Conservation (phyloP, 2,888 invertebrate species). For the Megamerina dolium region DNA sequence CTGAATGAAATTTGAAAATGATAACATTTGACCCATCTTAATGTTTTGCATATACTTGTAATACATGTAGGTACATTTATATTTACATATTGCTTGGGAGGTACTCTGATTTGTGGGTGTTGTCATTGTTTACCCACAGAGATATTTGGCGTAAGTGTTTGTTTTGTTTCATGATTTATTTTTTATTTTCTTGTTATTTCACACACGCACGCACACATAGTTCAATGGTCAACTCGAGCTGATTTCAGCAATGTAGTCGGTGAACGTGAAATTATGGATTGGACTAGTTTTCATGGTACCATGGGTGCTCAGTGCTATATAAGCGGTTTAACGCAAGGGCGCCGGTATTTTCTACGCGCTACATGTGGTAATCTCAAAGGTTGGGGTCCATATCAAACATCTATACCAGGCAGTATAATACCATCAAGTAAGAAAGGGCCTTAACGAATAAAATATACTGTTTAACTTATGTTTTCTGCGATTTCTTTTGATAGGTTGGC, state of each 20-base stretch:
- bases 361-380: slow-evolving; percentile 92
- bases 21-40: too few species aligned
- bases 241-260: slow-evolving; percentile 80
- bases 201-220: slow-evolving; percentile 50
- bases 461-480: slow-evolving; percentile 1
- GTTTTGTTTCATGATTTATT: background rate
- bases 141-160: too few species aligned
- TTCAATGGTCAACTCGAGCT: slow-evolving; percentile 88
- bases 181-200: background rate
- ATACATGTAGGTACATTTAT: too few species aligned
- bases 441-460: background rate
- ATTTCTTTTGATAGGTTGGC: slow-evolving; percentile 70
- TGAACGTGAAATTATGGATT: slow-evolving; percentile 66
- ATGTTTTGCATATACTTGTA: too few species aligned
- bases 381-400: slow-evolving; percentile 70
- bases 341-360: slow-evolving; percentile 83
- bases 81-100: too few species aligned
- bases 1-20: too few species aligned
- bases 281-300: slow-evolving; percentile 48
- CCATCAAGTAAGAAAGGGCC: slow-evolving; percentile 71
- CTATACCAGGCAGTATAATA: slow-evolving; percentile 77
- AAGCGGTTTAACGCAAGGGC: slow-evolving; percentile 75
- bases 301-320: slow-evolving; percentile 52
- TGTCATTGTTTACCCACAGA: too few species aligned
- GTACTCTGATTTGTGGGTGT: too few species aligned